These are phyloP conservation scores for Rhombomys opimus DNA, from an alignment of 2,113 vertebrate species.

Conservation along the genomic window DNA sequence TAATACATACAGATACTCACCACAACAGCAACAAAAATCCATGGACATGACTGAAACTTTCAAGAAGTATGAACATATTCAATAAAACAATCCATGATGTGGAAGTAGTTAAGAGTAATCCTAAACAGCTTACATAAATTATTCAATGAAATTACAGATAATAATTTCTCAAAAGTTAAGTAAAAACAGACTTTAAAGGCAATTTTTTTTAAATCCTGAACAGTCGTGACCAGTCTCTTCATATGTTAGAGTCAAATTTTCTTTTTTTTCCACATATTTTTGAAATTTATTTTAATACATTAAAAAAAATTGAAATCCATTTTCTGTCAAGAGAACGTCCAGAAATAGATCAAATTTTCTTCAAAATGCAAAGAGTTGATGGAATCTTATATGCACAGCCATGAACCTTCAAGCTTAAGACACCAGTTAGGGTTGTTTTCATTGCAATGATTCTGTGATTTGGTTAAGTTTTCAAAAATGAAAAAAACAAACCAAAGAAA, in stretches of 20 bases:
- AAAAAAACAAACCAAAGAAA: neutral
- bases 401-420: neutral
- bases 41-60: neutral
- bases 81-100: neutral
- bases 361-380: neutral
- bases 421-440: neutral
- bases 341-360: too few species aligned
- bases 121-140: neutral
- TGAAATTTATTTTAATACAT: neutral
- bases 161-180: neutral
- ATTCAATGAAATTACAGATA: neutral
- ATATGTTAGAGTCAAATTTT: neutral
- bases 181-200: too few species aligned
- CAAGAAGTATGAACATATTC: neutral
- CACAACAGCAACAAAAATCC: neutral
- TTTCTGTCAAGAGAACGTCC: neutral
- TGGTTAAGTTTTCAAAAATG: neutral
- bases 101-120: neutral
- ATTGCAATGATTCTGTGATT: neutral
- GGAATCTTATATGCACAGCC: neutral
- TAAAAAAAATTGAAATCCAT: neutral
- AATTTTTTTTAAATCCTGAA: neutral
- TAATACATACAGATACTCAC: neutral
- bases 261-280: neutral
- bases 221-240: neutral